Base-by-base conservation (phyloP, 2,888 invertebrate species). In the Ischnura elegans region DNA sequence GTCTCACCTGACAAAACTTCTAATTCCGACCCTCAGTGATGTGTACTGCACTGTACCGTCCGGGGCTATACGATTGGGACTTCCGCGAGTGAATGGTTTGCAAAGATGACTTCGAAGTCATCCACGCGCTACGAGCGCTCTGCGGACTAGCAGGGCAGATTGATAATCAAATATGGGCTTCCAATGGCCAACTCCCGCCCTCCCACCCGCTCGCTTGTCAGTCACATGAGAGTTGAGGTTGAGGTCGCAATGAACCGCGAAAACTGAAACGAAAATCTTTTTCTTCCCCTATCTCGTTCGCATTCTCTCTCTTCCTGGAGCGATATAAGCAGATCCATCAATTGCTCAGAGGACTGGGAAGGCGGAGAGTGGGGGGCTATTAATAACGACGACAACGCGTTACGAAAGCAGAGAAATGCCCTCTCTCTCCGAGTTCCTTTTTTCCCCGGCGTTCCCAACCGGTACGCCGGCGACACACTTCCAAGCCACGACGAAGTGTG, bases 201-300 rank as follows among this genome's bases (percentile, higher is more conserved):
- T 36, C 36, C 76, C 61, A 29, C 76, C 13, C 36, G n/a, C 76
- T 36, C 36, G 25, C 76, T 76, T 76, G 76, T 76, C 76, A 76
- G 76, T 76, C 76, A 76, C 36, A 76, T 76, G 76, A 76, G 76
- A 76, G 76, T 76, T 76, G 76, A 76, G 76, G 76, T 76, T 76
- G 76, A 76, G 76, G 76, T 76, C 76, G 36, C 76, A 76, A 36
- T 76, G 76, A 76, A 76, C 76, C 76, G 76, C 76, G 76, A 76
- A 76, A 76, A 76, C 76, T 76, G 76, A 76, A 76, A 76, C 76
- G 76, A 76, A 76, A 76, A 36, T 76, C 76, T 36, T n/a, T 76
- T 36, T 36, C 61, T 61, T n/a, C 3, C 61, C n/a, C 61, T 19
- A 19, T n/a, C 66, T 66, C 66, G 66, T 36, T 76, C 76, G 1